phyloP scores from a whole-genome alignment of 2,797 vertebrate genomes.

The Takifugu rubripes region DNA sequence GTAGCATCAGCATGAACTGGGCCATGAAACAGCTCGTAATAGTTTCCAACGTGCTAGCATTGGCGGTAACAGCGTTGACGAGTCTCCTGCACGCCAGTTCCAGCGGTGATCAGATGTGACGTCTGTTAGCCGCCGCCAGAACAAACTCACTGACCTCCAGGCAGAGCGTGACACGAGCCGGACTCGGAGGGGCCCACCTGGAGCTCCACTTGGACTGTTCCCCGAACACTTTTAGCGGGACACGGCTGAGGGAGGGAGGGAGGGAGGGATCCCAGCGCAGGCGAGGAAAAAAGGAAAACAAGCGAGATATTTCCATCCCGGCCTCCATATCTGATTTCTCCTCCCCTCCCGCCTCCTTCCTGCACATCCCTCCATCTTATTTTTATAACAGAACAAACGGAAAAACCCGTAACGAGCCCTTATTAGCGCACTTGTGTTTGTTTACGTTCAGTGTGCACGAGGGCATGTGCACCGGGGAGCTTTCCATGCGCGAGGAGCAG shows the following conservation, averaged over 20 bases:
- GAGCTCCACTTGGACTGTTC: conserved; percentile 9
- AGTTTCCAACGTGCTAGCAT: too few species aligned
- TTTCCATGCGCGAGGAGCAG: conserved; percentile 28
- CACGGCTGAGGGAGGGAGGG: conserved; percentile 2
- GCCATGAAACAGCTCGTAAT: too few species aligned
- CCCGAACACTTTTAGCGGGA: conserved; percentile 7
- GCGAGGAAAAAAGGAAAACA: conserved; percentile 29
- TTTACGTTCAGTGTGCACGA: not conserved
- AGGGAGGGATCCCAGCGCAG: conserved; percentile 6
- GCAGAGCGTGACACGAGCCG: conserved; percentile 30
- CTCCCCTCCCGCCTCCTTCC: not conserved
- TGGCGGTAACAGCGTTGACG: too few species aligned
- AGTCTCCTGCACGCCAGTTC: conserved; percentile 16
- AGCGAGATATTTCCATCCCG: conserved; percentile 43
- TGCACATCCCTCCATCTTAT: too few species aligned
- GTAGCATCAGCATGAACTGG: too few species aligned
- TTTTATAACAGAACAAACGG: too few species aligned
- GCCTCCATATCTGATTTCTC: conserved; percentile 27
- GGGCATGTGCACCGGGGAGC: too few species aligned
- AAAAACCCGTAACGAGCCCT: too few species aligned
- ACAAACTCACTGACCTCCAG: conserved; percentile 62
- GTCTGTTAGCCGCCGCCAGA: conserved; percentile 36
- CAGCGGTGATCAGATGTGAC: conserved; percentile 45
- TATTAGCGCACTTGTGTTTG: too few species aligned
- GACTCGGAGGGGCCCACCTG: conserved; percentile 44